Conservation (phyloP, 2,113 vertebrate genomes). For the Lagenorhynchus albirostris region DNA sequence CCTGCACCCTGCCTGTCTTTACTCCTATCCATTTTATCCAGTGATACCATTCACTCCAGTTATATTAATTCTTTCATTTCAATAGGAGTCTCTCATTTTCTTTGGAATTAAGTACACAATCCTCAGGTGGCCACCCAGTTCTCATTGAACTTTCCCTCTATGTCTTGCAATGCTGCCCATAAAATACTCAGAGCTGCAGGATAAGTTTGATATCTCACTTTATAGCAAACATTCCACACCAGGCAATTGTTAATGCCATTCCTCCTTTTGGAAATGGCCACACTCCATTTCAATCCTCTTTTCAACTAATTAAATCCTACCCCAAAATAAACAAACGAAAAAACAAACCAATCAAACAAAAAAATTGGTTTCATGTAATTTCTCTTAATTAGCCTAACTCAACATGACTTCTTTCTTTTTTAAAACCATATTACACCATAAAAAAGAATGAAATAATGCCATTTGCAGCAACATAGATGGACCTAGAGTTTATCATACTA, state of each 20-base stretch:
- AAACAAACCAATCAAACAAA: not conserved
- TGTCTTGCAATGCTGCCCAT: not conserved
- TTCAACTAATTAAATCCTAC: not conserved
- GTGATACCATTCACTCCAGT: not conserved
- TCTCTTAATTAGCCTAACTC: not conserved
- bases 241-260: not conserved
- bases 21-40: not conserved
- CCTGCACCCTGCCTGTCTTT: not conserved
- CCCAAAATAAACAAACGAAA: not conserved
- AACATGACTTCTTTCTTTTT: not conserved
- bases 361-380: not conserved
- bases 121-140: not conserved
- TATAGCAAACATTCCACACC: not conserved
- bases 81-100: not conserved
- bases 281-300: not conserved
- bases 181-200: not conserved
- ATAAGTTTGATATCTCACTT: not conserved
- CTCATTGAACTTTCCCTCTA: not conserved
- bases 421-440: not conserved
- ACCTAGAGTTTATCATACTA: not conserved
- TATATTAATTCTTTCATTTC: not conserved
- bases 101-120: not conserved
- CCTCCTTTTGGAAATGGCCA: not conserved
- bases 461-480: not conserved
- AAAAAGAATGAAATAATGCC: not conserved